phyloP scores from a whole-genome alignment of 1,140 invertebrate species.

The Streblospio benedicti region DNA sequence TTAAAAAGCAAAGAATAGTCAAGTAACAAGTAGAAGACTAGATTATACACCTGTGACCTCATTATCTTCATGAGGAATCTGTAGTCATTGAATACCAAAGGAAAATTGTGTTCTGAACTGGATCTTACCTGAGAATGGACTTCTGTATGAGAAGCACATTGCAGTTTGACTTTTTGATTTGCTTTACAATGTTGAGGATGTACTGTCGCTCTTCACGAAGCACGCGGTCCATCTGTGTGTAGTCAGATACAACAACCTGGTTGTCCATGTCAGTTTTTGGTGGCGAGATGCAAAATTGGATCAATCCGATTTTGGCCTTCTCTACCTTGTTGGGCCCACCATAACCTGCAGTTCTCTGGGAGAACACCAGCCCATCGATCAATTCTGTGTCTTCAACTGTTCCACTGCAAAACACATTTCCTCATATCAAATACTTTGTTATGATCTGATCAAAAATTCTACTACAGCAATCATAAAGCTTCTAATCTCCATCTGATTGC shows the following conservation, averaged over 20 bases:
- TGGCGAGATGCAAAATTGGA: constrained; percentile 99
- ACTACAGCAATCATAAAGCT: no score
- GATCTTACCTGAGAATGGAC: constrained; percentile 76
- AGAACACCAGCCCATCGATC: constrained; percentile 88
- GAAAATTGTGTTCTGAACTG: no score
- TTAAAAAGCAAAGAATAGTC: no score
- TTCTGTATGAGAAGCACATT: constrained; percentile 98
- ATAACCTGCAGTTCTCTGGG: constrained; percentile 76
- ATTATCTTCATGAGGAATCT: no score
- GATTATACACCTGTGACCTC: no score
- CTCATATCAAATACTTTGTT: no score
- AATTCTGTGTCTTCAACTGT: constrained; percentile 97
- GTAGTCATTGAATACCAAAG: no score
- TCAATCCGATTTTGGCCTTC: constrained; percentile 97
- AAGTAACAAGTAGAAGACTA: no score
- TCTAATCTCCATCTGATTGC: no score
- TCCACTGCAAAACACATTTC: constrained; percentile 52
- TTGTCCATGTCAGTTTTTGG: constrained; percentile 99
- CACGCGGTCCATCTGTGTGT: constrained; percentile 97
- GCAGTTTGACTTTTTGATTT: constrained; percentile 96
- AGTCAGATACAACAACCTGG: constrained; percentile 91
- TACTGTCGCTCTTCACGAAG: constrained; percentile 96
- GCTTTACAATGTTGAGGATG: constrained; percentile 97
- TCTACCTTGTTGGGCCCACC: constrained; percentile 88
- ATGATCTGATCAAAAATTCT: no score